Evolutionary conservation across 2,888 invertebrate genomes (phyloP).

Genomic region (Pandemis corylana): DNA sequence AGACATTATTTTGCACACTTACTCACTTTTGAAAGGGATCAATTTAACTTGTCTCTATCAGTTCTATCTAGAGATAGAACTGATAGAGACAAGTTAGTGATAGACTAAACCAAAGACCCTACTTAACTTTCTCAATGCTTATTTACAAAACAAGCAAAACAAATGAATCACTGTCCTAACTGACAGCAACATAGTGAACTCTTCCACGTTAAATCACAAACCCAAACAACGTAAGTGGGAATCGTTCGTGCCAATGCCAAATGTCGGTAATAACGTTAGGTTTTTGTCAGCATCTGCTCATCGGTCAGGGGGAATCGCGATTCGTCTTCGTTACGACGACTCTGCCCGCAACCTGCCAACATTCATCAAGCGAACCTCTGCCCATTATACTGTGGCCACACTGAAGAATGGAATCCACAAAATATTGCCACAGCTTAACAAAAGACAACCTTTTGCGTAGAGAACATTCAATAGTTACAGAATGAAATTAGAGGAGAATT

Average conservation of each 20-base stretch:
- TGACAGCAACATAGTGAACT: conserved; percentile 18
- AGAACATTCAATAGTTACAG: conserved; percentile 31
- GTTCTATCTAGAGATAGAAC: too few species aligned
- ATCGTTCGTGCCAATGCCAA: conserved; percentile 30
- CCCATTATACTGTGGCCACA: conserved; percentile 45
- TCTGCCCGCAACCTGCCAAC: conserved; percentile 59
- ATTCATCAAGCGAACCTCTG: conserved; percentile 64
- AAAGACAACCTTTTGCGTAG: conserved; percentile 20
- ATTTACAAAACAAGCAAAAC: conserved; percentile 8
- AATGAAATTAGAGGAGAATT: conserved; percentile 11
- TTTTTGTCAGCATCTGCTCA: conserved; percentile 60
- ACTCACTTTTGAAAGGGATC: background rate
- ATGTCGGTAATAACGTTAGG: conserved; percentile 48
- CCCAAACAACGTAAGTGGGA: conserved; percentile 13
- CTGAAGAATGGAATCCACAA: conserved; percentile 50
- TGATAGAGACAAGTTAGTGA: too few species aligned
- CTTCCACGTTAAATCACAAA: conserved; percentile 14
- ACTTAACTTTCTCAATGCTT: background rate
- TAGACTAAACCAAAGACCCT: background rate
- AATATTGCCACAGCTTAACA: conserved; percentile 45
- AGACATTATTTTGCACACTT: too few species aligned
- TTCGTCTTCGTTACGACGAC: conserved; percentile 69
- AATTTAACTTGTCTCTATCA: background rate
- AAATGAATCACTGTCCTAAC: conserved; percentile 8
- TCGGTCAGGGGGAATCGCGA: conserved; percentile 63